A percentile compares a stretch with the other conserved stretches of the same genome.
phyloP scores from a whole-genome alignment of 2,113 vertebrate genomes.

The Apteryx owenii region DNA sequence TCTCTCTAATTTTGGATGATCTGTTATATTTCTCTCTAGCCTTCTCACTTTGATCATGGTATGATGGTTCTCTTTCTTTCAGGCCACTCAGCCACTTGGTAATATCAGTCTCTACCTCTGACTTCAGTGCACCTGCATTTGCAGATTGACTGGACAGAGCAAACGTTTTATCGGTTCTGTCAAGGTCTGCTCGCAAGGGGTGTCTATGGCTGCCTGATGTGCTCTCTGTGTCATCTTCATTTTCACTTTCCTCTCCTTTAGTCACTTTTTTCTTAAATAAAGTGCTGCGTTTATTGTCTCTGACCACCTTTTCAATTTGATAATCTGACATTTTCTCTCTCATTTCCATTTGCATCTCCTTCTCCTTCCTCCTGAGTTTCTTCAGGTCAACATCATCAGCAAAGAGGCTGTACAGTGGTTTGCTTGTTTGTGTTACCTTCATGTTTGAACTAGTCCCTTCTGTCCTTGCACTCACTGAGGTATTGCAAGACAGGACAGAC shows the following conservation, averaged over 20 bases:
- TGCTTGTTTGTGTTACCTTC: slow-evolving; percentile 87
- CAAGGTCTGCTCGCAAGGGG: slow-evolving; percentile 45
- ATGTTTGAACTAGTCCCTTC: slow-evolving; percentile 57
- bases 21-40: slow-evolving; percentile 73
- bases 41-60: slow-evolving; percentile 61
- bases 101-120: slow-evolving; percentile 75
- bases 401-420: slow-evolving; percentile 92
- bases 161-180: slow-evolving; percentile 56
- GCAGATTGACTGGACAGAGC: slow-evolving; percentile 65
- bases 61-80: slow-evolving; percentile 74
- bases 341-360: slow-evolving; percentile 88
- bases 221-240: slow-evolving; percentile 52
- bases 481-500: slow-evolving; percentile 79
- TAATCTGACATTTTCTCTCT: slow-evolving; percentile 89
- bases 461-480: not conserved
- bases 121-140: slow-evolving; percentile 16
- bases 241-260: slow-evolving; percentile 76
- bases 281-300: slow-evolving; percentile 92
- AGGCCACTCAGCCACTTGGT: slow-evolving; percentile 88
- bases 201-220: slow-evolving; percentile 23
- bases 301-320: slow-evolving; percentile 89
- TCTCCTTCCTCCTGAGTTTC: slow-evolving; percentile 88
- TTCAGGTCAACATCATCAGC: slow-evolving; percentile 89
- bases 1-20: slow-evolving; percentile 69
- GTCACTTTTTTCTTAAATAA: slow-evolving; percentile 94